Conservation (phyloP, 2,113 vertebrate genomes). For the Orientallactaga bullata region DNA sequence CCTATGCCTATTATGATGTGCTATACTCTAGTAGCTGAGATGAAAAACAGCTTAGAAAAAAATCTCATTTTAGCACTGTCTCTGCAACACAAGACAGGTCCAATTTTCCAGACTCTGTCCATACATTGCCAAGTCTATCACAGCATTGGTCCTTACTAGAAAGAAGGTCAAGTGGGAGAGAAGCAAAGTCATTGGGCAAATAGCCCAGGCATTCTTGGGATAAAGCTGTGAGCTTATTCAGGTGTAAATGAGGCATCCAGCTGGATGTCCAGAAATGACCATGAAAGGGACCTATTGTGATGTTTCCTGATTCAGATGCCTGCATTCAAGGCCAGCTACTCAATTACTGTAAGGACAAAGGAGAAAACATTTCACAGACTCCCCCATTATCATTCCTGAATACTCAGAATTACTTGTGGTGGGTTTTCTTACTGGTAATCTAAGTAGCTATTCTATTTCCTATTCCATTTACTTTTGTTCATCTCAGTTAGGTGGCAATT, state of each 20-base stretch:
- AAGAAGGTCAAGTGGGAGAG: background rate
- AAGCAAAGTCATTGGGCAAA: background rate
- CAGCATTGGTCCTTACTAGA: background rate
- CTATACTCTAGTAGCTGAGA: conserved; percentile 49
- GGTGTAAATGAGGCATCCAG: background rate
- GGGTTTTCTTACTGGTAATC: background rate
- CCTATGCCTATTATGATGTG: conserved; percentile 48
- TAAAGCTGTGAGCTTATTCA: background rate
- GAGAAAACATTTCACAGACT: no score
- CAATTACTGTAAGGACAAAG: background rate
- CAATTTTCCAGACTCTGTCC: background rate
- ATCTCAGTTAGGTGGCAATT: background rate
- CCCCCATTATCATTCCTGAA: background rate
- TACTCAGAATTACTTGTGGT: background rate
- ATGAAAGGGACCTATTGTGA: background rate
- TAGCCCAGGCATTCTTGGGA: background rate
- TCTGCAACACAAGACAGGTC: background rate
- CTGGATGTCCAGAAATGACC: background rate
- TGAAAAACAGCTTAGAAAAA: conserved; percentile 34
- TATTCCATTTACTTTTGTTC: background rate
- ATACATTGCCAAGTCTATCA: background rate
- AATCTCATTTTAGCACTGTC: background rate
- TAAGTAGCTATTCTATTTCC: background rate
- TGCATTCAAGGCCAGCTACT: background rate
- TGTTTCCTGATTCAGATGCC: background rate